Base-by-base conservation (phyloP, 2,888 invertebrate genomes). In the Ceriagrion tenellum region DNA sequence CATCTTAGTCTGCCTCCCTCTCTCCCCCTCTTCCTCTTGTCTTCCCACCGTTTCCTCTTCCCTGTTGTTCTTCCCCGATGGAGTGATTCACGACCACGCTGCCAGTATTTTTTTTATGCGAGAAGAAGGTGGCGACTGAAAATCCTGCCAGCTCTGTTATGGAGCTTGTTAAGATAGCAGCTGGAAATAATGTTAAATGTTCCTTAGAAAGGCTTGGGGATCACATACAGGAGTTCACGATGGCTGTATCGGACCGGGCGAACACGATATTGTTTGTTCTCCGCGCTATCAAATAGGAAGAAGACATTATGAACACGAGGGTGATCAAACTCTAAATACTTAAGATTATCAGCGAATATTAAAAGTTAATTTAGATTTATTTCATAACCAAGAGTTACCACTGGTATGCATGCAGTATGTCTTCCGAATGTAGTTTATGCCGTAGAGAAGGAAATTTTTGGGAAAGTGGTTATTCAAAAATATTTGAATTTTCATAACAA, bases 21-120 rank as follows among this genome's bases (percentile, higher is more conserved):
- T 95, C 95, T 95, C 95, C 74, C 95, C 95, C 95, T 95, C 95
- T 95, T 95, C 96, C 95, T 95, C 95, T n/a, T n/a, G 95, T n/a
- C 90, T 81, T 55, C 55, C n/a, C 95, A 35, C 95, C 35, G 95
- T 95, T 89, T 55, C 90, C 95, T 95, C 95, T 95, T 69, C 59
- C 18, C 69, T 16, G 81, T 35, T 26, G 12, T 81, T 18, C 95
- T 35, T 55, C 16, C 95, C 95, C 95, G 93, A 93, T 93, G 69
- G 93, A 69, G 47, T 93, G 93, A 74, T 93, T 93, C 93, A 69
- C 91, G 59, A 91, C 16, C 10, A 59, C n/a, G 47, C 0, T 20
- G 93, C n/a, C n/a, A 47, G n/a, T 93, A n/a, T n/a, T 55, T 93
- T 69, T 93, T 93, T 69, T 35, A 4, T 35, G 47, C 47, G 69